Evolutionary conservation across 2,888 invertebrate genomes (phyloP).

Genomic region (Leptopilina syphax): DNA sequence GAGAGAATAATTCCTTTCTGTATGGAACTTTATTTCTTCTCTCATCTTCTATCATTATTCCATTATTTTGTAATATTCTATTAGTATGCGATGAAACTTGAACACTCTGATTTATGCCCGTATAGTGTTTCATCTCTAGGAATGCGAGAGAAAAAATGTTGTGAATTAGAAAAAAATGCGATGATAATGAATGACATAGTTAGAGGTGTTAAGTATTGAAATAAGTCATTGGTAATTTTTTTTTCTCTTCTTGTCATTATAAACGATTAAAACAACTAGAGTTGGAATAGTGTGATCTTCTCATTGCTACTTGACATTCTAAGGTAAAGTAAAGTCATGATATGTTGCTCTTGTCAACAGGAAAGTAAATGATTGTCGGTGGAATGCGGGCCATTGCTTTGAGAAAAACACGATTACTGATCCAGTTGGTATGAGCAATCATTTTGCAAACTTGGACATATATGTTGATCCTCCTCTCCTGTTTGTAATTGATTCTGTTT

Average conservation of each 20-base stretch:
- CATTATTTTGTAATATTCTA: too few relatives aligned
- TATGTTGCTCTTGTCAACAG: conserved; percentile 42
- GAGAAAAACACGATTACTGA: conserved; percentile 43
- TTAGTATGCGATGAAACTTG: too few relatives aligned
- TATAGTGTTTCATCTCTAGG: neutral
- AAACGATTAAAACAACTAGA: conserved; percentile 12
- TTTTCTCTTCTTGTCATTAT: neutral
- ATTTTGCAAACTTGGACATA: conserved; percentile 26
- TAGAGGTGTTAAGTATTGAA: neutral
- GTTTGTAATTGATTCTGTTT: conserved; percentile 4
- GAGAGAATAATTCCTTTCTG: too few relatives aligned
- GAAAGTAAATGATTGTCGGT: conserved; percentile 49
- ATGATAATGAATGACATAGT: conserved; percentile 15
- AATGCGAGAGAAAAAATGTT: neutral
- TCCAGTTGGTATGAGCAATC: conserved; percentile 35
- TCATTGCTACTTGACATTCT: neutral
- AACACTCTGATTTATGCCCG: too few relatives aligned
- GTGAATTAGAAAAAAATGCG: neutral
- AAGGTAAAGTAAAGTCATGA: conserved; percentile 9
- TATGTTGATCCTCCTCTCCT: neutral
- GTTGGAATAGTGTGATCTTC: conserved; percentile 21
- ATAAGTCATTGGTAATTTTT: neutral
- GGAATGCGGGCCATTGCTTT: conserved; percentile 48
- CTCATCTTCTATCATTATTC: too few relatives aligned
- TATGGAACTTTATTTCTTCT: too few relatives aligned